Conservation (phyloP, 2,797 vertebrate species). For the Acrocephalus scirpaceus region DNA sequence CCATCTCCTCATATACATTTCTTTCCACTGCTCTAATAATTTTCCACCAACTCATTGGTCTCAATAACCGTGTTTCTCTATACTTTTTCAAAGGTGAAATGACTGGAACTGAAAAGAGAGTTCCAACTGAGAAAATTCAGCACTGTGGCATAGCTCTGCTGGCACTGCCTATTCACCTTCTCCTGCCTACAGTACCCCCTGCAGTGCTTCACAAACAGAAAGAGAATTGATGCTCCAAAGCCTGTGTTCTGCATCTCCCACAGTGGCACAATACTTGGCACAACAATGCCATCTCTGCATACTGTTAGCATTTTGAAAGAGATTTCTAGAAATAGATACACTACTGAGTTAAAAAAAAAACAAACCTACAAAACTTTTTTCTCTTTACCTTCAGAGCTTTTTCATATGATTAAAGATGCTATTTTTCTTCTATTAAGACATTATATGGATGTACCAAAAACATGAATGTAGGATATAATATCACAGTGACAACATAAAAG, state of each 20-base stretch:
- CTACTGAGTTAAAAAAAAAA: no score
- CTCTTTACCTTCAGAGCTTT: not conserved
- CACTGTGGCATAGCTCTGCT: not conserved
- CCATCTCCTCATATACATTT: not conserved
- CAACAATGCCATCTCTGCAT: not conserved
- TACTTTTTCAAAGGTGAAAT: not conserved
- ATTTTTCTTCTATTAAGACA: not conserved
- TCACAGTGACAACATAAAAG: not conserved
- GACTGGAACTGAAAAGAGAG: not conserved
- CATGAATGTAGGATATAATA: fast-evolving
- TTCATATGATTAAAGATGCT: not conserved
- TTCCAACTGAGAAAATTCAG: not conserved
- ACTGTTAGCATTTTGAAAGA: not conserved
- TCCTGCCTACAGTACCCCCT: not conserved
- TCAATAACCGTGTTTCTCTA: not conserved
- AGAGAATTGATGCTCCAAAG: not conserved
- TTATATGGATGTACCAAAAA: not conserved
- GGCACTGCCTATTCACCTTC: not conserved
- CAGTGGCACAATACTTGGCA: not conserved
- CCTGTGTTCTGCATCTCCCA: not conserved
- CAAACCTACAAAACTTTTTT: no score
- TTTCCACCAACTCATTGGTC: not conserved
- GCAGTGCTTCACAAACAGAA: not conserved
- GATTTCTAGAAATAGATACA: not conserved
- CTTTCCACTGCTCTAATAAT: not conserved